These are phyloP conservation scores for Porites rus DNA, from an alignment of 92 coral and sea anemone species.

Conservation along the genomic window DNA sequence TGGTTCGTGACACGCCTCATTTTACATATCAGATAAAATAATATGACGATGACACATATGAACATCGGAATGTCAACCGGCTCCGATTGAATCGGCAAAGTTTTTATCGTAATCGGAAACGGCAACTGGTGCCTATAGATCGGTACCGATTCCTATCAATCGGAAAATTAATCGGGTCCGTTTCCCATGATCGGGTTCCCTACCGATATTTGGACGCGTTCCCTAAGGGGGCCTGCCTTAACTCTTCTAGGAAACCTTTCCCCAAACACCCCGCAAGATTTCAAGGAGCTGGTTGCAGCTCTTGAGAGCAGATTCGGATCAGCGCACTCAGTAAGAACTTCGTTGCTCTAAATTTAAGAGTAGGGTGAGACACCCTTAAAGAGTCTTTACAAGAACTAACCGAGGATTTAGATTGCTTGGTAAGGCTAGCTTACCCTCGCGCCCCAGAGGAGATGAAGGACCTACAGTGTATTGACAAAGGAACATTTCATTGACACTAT, in stretches of 20 bases:
- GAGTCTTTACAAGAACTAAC: conserved; percentile 59
- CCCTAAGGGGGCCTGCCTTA: conserved; percentile 49
- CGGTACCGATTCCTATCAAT: no score
- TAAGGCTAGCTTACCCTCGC: conserved; percentile 56
- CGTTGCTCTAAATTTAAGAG: conserved; percentile 38
- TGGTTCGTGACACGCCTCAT: no score
- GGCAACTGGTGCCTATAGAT: no score
- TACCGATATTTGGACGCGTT: no score
- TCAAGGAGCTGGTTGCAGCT: conserved; percentile 29
- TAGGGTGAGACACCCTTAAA: conserved; percentile 28
- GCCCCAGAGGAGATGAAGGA: conserved; percentile 57
- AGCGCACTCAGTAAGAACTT: conserved; percentile 33
- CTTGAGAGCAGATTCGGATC: conserved; percentile 57
- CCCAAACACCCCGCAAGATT: conserved; percentile 6
- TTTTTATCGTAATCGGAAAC: no score
- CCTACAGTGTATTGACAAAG: conserved; percentile 32
- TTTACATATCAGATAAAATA: no score
- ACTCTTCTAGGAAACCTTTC: conserved; percentile 44
- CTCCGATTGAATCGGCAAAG: no score
- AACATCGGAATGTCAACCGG: no score
- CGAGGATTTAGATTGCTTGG: conserved; percentile 49
- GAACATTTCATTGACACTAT: conserved; percentile 69
- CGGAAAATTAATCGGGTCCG: no score
- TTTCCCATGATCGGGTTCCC: no score
- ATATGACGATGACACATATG: no score